Evolutionary conservation across 2,797 vertebrate genomes (phyloP).

Genomic region (Sternotherus odoratus): DNA sequence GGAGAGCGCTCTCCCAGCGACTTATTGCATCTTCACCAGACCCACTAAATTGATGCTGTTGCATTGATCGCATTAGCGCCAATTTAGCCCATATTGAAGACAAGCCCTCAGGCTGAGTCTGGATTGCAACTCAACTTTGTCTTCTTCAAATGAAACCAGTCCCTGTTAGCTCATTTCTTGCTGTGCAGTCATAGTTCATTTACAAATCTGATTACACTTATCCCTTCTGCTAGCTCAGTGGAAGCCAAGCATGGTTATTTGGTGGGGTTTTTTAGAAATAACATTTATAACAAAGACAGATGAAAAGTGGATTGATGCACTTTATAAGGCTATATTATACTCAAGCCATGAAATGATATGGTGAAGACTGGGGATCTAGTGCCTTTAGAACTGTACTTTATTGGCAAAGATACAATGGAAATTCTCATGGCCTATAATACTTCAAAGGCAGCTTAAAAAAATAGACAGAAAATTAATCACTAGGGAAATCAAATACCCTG

Average conservation of each 20-base stretch:
- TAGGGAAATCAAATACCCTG: background rate
- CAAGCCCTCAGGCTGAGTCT: background rate
- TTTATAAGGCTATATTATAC: background rate
- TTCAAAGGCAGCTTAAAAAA: background rate
- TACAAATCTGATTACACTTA: background rate
- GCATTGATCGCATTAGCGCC: too few species aligned
- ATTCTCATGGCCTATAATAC: background rate
- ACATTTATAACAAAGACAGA: background rate
- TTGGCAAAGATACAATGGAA: background rate
- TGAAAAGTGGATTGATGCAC: background rate
- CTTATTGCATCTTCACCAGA: too few species aligned
- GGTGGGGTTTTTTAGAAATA: background rate
- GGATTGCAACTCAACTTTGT: fast-evolving
- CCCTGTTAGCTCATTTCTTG: background rate
- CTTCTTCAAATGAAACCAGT: background rate
- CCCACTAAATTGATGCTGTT: too few species aligned
- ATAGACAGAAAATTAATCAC: background rate
- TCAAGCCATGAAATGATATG: background rate
- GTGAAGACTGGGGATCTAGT: background rate
- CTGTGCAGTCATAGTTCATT: fast-evolving
- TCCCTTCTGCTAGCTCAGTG: fast-evolving
- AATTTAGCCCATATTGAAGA: too few species aligned
- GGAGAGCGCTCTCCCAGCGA: too few species aligned
- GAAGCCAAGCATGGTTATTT: fast-evolving
- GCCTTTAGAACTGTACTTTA: background rate